A percentile compares a stretch with the other conserved stretches of the same genome.
Conservation (phyloP, 2,888 invertebrate species). For the Drosophila parthenogenetica region DNA sequence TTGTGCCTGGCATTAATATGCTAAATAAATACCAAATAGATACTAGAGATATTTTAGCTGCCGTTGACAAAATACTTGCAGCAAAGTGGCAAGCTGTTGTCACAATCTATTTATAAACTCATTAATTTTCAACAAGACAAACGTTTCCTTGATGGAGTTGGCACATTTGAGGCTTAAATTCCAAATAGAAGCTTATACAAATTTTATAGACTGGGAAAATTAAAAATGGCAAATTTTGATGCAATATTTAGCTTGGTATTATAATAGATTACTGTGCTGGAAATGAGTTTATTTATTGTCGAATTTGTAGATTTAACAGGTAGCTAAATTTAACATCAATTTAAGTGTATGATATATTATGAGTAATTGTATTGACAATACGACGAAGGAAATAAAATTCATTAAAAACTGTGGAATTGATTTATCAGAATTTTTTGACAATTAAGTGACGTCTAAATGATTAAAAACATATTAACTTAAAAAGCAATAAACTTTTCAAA, state of each 20-base stretch:
- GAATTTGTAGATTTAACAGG: neutral
- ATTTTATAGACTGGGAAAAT: neutral
- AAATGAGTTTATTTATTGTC: neutral
- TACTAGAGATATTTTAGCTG: slow-evolving; percentile 42
- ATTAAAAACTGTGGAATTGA: too few relatives aligned
- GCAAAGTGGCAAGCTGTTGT: slow-evolving; percentile 40
- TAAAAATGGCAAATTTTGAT: too few relatives aligned
- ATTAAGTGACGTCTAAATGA: too few relatives aligned
- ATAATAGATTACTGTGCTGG: neutral
- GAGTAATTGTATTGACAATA: too few relatives aligned
- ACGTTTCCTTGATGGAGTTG: neutral
- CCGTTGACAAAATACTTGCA: slow-evolving; percentile 9
- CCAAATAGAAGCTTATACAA: neutral
- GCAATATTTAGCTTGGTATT: neutral
- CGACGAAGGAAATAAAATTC: too few relatives aligned
- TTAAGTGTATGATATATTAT: too few relatives aligned
- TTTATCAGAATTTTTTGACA: too few relatives aligned
- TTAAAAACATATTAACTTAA: too few relatives aligned
- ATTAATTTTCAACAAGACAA: slow-evolving; percentile 42
- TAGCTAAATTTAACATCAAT: too few relatives aligned
- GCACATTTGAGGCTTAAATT: neutral
- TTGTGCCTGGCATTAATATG: slow-evolving; percentile 45
- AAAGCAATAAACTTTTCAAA: too few relatives aligned
- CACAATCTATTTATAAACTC: slow-evolving; percentile 55
- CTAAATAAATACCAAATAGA: slow-evolving; percentile 50